phyloP scores from a whole-genome alignment of 2,113 vertebrate genomes.

The Etheostoma cragini region DNA sequence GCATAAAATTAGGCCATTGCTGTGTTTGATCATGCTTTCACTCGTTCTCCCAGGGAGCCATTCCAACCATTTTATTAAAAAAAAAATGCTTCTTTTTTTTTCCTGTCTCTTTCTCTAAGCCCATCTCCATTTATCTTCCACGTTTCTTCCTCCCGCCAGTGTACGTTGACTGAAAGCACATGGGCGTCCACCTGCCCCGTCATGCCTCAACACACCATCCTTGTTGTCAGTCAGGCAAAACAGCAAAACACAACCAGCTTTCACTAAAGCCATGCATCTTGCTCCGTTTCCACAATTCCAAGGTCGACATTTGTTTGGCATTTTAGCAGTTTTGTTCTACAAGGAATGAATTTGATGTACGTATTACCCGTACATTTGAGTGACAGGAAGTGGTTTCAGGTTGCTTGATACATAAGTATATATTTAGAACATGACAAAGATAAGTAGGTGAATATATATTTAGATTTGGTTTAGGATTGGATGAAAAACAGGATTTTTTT shows the following conservation, averaged over 20 bases:
- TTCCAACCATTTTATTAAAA: constrained; percentile 41
- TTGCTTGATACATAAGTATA: background rate
- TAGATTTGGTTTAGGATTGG: background rate
- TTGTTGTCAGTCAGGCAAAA: constrained; percentile 41
- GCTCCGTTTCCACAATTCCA: constrained; percentile 21
- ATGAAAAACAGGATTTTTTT: constrained; percentile 17
- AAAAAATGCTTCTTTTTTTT: constrained; percentile 42
- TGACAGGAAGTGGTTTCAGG: background rate
- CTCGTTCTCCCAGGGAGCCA: constrained; percentile 32
- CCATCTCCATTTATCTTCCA: constrained; percentile 29
- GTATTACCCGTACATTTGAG: background rate
- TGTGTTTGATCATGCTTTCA: constrained; percentile 48
- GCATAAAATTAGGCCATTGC: constrained; percentile 58
- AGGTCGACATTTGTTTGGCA: constrained; percentile 31
- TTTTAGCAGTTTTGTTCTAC: constrained; percentile 17
- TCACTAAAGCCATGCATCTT: constrained; percentile 16
- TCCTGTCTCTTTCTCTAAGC: constrained; percentile 9
- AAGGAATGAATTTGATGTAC: constrained; percentile 6
- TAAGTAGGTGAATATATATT: background rate
- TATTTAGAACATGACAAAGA: background rate
- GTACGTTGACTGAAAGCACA: constrained; percentile 67
- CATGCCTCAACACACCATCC: constrained; percentile 39
- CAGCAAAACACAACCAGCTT: constrained; percentile 40
- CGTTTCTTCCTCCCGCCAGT: constrained; percentile 39
- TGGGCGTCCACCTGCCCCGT: constrained; percentile 43